Base-by-base conservation (phyloP, 2,888 invertebrate species). In the Epirrhoe tristata region DNA sequence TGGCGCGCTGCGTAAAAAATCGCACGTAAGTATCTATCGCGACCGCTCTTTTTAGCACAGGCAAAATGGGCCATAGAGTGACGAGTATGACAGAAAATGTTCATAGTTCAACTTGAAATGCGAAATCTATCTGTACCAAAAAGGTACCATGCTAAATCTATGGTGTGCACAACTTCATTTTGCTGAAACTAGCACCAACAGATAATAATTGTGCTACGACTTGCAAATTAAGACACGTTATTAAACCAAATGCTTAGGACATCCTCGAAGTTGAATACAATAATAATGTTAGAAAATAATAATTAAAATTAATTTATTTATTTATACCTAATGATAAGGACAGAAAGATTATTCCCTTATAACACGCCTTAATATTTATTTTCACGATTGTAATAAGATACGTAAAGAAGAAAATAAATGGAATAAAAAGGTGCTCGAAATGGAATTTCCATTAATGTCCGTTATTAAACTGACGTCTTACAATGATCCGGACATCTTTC, bases 301-400 rank as follows among this genome's bases (percentile, higher is more conserved):
- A n/a, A n/a, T n/a, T n/a, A n/a, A n/a, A n/a, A n/a, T n/a, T n/a
- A n/a, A n/a, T n/a, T n/a, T n/a, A n/a, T n/a, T n/a, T n/a, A n/a
- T n/a, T n/a, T n/a, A n/a, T n/a, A n/a, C n/a, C n/a, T 24, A 24
- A 24, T 24, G 24, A n/a, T n/a, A n/a, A n/a, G 24, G 24, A 24
- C 1, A 24, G 24, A 24, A 24, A 24, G 12, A 10, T 43, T 4
- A 5, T 12, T n/a, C 4, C 6, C 14, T 16, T 31, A 31, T 2
- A 57, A 57, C 8, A 51, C 10, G 43, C 32, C 57, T 16, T 48
- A 48, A 48, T 71, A 63, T 68, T 62, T 66, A 67, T 69, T 71
- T 68, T 62, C 63, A 24, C 53, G 60, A 68, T 59, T 58, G 68
- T 70, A 69, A 69, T 67, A 62, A 64, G 70, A 70, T 64, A 70